Percentiles rank a stretch among this genome's conserved stretches.
Conservation (phyloP, 2,797 vertebrate species). For the Mormyrus proboscirostris region DNA sequence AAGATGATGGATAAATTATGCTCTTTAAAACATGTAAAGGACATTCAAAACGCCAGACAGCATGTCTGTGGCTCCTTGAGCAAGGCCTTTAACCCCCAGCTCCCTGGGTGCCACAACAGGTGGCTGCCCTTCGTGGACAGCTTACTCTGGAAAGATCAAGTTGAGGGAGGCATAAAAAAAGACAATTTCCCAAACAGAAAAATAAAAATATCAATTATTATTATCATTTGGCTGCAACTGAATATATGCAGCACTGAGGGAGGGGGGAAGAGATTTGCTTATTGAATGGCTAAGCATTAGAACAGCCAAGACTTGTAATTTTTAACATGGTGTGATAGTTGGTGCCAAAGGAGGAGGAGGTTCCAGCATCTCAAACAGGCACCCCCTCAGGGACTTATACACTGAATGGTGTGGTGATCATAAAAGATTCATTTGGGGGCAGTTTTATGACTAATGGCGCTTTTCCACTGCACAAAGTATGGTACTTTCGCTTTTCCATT, state of each 20-base stretch:
- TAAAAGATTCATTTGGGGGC: background rate
- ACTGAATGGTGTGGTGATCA: background rate
- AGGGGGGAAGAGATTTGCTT: background rate
- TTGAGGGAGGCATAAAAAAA: background rate
- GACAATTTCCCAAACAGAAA: background rate
- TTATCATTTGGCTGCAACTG: background rate
- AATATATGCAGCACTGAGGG: background rate
- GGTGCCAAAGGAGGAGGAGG: background rate
- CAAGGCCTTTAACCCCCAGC: no score
- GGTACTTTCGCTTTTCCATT: no score
- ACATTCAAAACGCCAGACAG: background rate
- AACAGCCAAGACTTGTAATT: background rate
- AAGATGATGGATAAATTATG: background rate
- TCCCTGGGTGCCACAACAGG: no score
- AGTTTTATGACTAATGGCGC: background rate
- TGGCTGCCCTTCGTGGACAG: no score
- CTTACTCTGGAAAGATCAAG: no score
- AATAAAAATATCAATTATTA: background rate
- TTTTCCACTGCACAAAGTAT: no score
- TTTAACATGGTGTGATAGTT: background rate
- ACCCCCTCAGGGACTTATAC: background rate
- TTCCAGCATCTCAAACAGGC: background rate
- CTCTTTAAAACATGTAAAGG: background rate
- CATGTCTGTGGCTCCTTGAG: no score
- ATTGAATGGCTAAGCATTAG: background rate